Evolutionary conservation across 1,140 invertebrate species (phyloP).

Genomic region (Mylabris phalerata): DNA sequence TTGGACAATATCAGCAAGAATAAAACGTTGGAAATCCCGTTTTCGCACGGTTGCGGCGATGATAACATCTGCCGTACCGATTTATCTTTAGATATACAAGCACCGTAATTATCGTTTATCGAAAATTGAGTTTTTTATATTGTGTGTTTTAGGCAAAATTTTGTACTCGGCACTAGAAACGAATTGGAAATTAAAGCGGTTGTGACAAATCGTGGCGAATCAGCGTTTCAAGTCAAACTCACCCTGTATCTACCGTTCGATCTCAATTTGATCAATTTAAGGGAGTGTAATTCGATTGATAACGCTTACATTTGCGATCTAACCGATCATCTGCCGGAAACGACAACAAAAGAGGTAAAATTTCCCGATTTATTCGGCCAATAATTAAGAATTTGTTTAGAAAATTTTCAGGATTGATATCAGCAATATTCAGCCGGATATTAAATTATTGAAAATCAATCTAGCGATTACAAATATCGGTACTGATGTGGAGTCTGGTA

Average conservation of each 20-base stretch:
- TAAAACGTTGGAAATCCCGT: conserved; percentile 8
- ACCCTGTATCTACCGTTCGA: conserved; percentile 10
- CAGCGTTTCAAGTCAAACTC: conserved; percentile 23
- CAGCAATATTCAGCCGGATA: conserved; percentile 6
- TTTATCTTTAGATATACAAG: too few species aligned
- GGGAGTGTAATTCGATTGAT: conserved; percentile 19
- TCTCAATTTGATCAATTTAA: conserved; percentile 20
- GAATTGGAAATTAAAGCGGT: conserved; percentile 13
- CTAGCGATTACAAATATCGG: conserved; percentile 11
- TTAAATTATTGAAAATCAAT: neutral
- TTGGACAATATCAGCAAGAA: neutral
- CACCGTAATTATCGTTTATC: too few species aligned
- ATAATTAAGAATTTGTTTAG: neutral
- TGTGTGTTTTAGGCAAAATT: conserved; percentile 5
- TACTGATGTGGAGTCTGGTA: neutral
- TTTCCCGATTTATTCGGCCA: too few species aligned
- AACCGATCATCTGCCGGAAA: conserved; percentile 1
- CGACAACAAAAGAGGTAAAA: neutral
- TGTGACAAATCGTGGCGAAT: conserved; percentile 20
- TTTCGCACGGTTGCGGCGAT: conserved; percentile 15
- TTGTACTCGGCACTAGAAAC: conserved; percentile 19
- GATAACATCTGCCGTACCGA: conserved; percentile 14
- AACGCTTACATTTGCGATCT: conserved; percentile 19
- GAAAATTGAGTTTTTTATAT: neutral
- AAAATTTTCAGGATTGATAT: conserved; percentile 16